Conservation (phyloP, 2,888 invertebrate genomes). For the Brenthis ino region DNA sequence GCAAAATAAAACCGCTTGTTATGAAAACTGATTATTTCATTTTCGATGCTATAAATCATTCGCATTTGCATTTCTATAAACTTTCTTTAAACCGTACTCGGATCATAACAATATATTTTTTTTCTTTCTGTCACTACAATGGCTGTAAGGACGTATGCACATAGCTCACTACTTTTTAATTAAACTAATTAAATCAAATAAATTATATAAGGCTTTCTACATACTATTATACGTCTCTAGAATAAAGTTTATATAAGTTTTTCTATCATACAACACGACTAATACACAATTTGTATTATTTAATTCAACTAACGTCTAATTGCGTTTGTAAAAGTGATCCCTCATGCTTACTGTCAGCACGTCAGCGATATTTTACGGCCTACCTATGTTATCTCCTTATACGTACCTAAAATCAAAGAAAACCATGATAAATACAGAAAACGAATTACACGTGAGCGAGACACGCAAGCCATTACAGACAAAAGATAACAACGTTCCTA, state of each 20-base stretch:
- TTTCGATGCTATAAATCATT: no score
- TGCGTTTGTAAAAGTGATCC: conserved; percentile 46
- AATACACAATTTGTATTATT: conserved; percentile 3
- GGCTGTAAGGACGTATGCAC: no score
- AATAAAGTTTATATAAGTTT: neutral
- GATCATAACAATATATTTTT: no score
- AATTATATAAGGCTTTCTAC: no score
- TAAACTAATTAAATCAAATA: no score
- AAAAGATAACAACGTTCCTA: conserved; percentile 65
- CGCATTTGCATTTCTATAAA: no score
- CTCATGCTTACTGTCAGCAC: conserved; percentile 42
- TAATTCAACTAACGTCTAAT: conserved; percentile 30
- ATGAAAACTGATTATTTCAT: no score
- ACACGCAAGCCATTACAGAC: conserved; percentile 68
- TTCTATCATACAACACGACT: neutral
- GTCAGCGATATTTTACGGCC: conserved; percentile 41
- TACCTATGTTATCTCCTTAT: conserved; percentile 43
- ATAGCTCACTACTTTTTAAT: no score
- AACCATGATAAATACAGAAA: conserved; percentile 61
- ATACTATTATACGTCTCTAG: no score
- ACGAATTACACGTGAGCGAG: conserved; percentile 56
- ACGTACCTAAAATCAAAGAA: conserved; percentile 67
- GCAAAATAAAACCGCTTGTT: no score
- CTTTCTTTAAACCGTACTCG: no score
- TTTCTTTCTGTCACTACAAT: no score